Base-by-base conservation (phyloP, 2,113 vertebrate genomes). In the Cichladusa arquata region DNA sequence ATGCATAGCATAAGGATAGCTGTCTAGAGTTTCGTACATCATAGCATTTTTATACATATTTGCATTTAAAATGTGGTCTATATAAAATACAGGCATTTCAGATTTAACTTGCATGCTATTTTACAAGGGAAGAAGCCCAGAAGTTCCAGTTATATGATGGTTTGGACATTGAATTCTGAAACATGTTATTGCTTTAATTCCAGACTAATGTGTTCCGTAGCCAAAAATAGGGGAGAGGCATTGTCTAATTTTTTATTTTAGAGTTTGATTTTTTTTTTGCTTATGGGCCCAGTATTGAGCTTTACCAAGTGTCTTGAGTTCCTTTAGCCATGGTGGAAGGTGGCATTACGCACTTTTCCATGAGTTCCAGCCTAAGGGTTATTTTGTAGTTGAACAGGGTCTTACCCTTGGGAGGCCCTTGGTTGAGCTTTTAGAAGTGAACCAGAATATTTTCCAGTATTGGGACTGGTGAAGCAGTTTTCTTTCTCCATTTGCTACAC, bases 1-100 rank as follows among this genome's bases (percentile, higher is more conserved):
- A 95, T 90, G 95, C 95, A 97, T 96, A 96, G 96, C 92, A 76
- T 78, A 92, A 95, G 81, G 64, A 84, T 60, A 90, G 82, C 69
- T 60, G 48, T 90, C 60, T 51, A 22, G 50, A 93, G 29, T 81
- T 72, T 53, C 84, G 64, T 70, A 93, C 50, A 72, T 34, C 9
- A 67, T 45, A 80, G 34, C 86, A 87, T 92, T 86, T 90, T 92
- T 88, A 82, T 48, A 93, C 33, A 86, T 34, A 51, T 92, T 86
- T 79, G 50, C 71, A 36, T 87, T 88, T 95, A 77, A 93, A 94
- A 91, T 1, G 1, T 44, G 42, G 51, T 94, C 79, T 48, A 79
- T 83, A 86, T 81, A 91, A 96, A 92, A 88, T 29, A 90, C 82
- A 90, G 94, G 88, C 80, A 92, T 87, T 89, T 93, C 83, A 89